Base-by-base conservation (phyloP, 2,888 invertebrate genomes). In the Spodoptera littoralis region DNA sequence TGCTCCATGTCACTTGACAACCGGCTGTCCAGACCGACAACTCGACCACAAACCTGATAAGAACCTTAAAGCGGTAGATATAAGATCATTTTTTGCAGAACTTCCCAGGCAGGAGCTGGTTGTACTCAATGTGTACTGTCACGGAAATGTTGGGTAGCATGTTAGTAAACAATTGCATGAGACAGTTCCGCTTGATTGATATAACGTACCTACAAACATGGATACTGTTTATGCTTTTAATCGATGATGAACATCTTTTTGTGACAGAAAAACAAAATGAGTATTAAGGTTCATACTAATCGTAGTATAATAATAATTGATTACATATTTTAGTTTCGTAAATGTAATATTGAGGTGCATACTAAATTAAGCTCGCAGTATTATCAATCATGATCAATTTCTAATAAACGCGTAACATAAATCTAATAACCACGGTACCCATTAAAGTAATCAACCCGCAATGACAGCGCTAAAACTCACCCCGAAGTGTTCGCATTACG, bases 401-500 rank as follows among this genome's bases (percentile, higher is more conserved):
- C 62, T 75, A 77, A 78, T 77, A 76, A 81, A 80, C 59, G 73
- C 60, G 51, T 49, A 73, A 71, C 68, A 76, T 80, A 83, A 82
- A 84, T 84, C 81, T 82, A 84, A 85, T 84, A 84, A 79, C 80
- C 79, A 75, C 62, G 70, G 60, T 57, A 52, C 78, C 82, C 79
- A 84, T 85, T 83, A 85, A 80, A 81, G 85, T 85, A 89, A 90
- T 90, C 89, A 88, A 89, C 86, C 86, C 84, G 78, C 85, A 88
- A 90, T 92, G 91, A 92, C 91, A 84, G 79, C 82, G 84, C 85
- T 87, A 85, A 87, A 92, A 90, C 87, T 88, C 77, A 88, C 89
- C 90, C 86, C 84, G 30, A 92, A 92, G 88, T 92, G 90, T 91
- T 92, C 89, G 90, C 90, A 91, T 90, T 89, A 92, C 87, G 82